Conservation (phyloP, 2,888 invertebrate genomes). For the Nomada flava region DNA sequence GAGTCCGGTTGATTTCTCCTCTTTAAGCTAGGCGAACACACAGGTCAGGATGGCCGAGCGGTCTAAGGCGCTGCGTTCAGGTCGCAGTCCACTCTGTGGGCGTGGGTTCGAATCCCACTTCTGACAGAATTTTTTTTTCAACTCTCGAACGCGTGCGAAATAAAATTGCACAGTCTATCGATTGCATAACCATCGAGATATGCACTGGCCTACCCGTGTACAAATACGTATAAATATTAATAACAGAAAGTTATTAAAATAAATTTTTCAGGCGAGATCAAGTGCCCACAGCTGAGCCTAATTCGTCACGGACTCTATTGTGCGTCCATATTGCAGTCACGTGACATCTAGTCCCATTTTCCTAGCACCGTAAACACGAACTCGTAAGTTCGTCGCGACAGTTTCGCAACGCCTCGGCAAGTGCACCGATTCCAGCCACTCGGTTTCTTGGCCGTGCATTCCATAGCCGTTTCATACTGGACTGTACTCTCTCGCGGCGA, state of each 20-base stretch:
- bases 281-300: too few relatives aligned
- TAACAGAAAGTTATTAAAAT: too few relatives aligned
- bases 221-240: too few relatives aligned
- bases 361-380: too few relatives aligned
- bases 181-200: too few relatives aligned
- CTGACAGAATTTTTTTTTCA: slow-evolving; percentile 86
- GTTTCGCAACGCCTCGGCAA: slow-evolving; percentile 37
- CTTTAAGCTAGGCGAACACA: slow-evolving; percentile 33
- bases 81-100: slow-evolving; percentile 93
- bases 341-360: too few relatives aligned
- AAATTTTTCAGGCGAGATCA: too few relatives aligned
- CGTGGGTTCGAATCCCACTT: slow-evolving; percentile 94
- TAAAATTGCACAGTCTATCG: too few relatives aligned
- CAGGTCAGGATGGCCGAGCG: slow-evolving; percentile 94
- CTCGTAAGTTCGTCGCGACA: slow-evolving; percentile 25
- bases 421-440: slow-evolving; percentile 52
- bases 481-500: slow-evolving; percentile 54
- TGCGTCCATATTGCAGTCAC: background rate
- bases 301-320: too few relatives aligned
- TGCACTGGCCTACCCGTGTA: too few relatives aligned
- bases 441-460: slow-evolving; percentile 41
- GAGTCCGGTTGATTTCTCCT: slow-evolving; percentile 29
- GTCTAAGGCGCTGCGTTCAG: slow-evolving; percentile 95
- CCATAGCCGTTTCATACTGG: slow-evolving; percentile 53
- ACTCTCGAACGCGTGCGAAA: background rate